Evolutionary conservation across 2,113 vertebrate genomes (phyloP).

Genomic region (Psittacus erithacus): DNA sequence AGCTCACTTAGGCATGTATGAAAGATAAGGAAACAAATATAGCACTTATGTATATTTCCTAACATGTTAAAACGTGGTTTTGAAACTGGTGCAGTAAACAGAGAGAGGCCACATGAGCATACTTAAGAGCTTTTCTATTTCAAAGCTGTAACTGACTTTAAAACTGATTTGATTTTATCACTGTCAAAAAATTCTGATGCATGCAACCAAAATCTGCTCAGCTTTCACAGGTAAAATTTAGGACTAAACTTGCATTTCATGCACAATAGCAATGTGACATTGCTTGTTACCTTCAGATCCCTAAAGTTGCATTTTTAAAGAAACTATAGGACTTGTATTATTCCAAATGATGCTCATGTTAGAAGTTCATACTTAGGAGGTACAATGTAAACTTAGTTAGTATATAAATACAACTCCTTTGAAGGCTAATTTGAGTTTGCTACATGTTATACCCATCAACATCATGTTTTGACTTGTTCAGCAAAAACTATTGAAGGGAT

Average conservation of each 20-base stretch:
- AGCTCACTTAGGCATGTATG: not conserved
- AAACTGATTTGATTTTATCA: not conserved
- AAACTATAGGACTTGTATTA: not conserved
- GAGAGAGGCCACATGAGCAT: not conserved
- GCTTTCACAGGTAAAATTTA: not conserved
- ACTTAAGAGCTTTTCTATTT: not conserved
- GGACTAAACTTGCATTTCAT: not conserved
- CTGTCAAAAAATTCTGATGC: not conserved
- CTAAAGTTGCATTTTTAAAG: not conserved
- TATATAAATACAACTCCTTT: not conserved
- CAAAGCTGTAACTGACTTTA: not conserved
- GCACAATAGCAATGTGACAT: accelerated
- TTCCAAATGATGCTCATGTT: not conserved
- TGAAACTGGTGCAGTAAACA: not conserved
- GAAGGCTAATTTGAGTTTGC: not conserved
- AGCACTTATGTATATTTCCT: not conserved
- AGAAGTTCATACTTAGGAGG: not conserved
- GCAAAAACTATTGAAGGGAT: not conserved
- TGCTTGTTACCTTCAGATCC: not conserved
- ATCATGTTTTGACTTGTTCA: not conserved
- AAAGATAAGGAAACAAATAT: not conserved
- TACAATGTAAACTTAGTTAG: not conserved
- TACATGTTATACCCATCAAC: not conserved
- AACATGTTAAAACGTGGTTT: not conserved
- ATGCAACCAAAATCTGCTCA: not conserved